These are phyloP conservation scores for Masnerella sp. DNA, from an alignment of 2,888 invertebrate species.

Conservation along the genomic window DNA sequence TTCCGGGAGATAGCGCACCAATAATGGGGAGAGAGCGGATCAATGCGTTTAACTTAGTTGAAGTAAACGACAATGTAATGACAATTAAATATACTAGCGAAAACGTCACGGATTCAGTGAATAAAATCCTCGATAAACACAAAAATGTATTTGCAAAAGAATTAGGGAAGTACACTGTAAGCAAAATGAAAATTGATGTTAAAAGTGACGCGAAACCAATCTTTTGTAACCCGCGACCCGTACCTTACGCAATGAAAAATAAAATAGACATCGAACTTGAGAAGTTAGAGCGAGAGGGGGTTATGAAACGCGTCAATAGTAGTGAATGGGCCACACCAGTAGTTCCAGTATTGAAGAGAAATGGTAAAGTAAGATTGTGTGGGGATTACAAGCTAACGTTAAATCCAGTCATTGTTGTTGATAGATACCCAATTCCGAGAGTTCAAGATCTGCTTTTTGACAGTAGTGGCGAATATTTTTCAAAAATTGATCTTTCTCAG, in stretches of 20 bases:
- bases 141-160: conserved; percentile 29
- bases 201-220: conserved; percentile 50
- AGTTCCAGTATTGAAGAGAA: conserved; percentile 70
- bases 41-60: neutral
- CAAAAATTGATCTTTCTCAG: conserved; percentile 66
- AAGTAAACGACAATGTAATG: neutral
- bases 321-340: conserved; percentile 70
- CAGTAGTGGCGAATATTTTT: conserved; percentile 57
- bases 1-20: conserved; percentile 44
- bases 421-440: conserved; percentile 61
- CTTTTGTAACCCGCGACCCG: conserved; percentile 58
- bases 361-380: conserved; percentile 69
- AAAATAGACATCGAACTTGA: conserved; percentile 63
- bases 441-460: conserved; percentile 57
- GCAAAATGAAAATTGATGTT: conserved; percentile 38
- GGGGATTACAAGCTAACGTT: conserved; percentile 70
- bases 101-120: neutral
- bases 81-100: conserved; percentile 12
- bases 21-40: conserved; percentile 41
- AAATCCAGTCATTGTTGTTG: conserved; percentile 64
- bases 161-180: conserved; percentile 42
- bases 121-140: neutral
- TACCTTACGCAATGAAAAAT: conserved; percentile 63
- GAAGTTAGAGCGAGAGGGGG: conserved; percentile 51
- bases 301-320: conserved; percentile 59